phyloP scores from a whole-genome alignment of 2,888 invertebrate genomes.

The Pammene aurita region DNA sequence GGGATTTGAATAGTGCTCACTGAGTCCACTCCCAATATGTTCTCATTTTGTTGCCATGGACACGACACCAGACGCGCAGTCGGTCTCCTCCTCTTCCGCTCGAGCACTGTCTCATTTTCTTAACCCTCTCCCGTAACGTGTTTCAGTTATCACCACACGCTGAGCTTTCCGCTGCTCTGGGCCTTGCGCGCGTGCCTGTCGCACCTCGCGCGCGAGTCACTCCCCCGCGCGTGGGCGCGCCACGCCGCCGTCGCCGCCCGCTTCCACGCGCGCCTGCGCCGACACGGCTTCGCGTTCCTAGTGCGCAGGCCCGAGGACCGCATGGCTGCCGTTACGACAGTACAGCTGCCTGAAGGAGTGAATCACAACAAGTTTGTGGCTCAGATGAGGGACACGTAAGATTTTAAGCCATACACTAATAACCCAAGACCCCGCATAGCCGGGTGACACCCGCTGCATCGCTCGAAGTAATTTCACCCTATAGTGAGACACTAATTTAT shows the following conservation, averaged over 20 bases:
- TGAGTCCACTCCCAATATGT: no score
- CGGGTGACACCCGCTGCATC: no score
- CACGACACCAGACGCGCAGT: no score
- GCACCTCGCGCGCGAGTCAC: conserved; percentile 87
- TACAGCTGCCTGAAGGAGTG: conserved; percentile 65
- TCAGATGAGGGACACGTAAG: conserved; percentile 68
- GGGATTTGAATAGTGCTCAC: no score
- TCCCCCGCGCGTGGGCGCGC: conserved; percentile 87
- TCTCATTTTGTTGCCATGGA: no score
- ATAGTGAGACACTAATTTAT: no score
- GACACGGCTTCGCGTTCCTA: conserved; percentile 87
- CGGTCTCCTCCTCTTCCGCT: no score
- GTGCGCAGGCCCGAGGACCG: conserved; percentile 85
- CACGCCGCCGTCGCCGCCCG: conserved; percentile 86
- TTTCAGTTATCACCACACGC: conserved; percentile 92
- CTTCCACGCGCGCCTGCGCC: conserved; percentile 86
- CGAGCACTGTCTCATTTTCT: neutral
- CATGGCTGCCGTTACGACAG: conserved; percentile 69
- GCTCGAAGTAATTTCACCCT: no score
- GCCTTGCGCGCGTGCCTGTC: conserved; percentile 91
- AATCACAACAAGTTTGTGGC: conserved; percentile 63
- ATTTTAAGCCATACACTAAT: conserved; percentile 33
- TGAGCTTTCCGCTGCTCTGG: conserved; percentile 90
- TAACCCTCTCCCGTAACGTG: neutral
- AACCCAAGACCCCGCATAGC: no score